These are phyloP conservation scores for Grallaria varia DNA, from an alignment of 2,113 vertebrate species.

Conservation along the genomic window DNA sequence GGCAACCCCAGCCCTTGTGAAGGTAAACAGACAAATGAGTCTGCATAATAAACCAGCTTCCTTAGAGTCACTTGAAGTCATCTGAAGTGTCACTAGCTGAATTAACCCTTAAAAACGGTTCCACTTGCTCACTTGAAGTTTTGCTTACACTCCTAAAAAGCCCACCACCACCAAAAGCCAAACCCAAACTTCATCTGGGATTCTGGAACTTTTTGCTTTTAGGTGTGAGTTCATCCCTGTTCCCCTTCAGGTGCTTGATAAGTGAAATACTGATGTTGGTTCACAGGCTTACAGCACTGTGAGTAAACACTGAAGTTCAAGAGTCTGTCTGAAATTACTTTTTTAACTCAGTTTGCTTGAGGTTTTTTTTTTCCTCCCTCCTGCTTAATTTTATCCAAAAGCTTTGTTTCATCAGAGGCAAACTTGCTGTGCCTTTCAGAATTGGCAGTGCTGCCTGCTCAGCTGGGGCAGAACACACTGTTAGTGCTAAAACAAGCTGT, in stretches of 20 bases:
- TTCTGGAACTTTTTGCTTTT: neutral
- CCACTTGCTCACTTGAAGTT: neutral
- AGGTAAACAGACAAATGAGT: neutral
- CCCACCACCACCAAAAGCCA: neutral
- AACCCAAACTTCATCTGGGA: neutral
- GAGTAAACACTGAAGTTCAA: neutral
- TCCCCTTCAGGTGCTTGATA: neutral
- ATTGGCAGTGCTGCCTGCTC: neutral
- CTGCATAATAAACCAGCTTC: neutral
- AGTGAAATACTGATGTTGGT: neutral
- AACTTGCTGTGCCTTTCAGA: neutral
- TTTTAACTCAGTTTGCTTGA: neutral
- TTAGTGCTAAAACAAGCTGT: neutral
- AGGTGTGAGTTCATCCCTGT: neutral
- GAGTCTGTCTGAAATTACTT: neutral
- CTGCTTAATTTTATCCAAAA: neutral
- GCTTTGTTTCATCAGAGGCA: neutral
- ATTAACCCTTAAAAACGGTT: neutral
- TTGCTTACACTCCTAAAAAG: neutral
- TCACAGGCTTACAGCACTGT: neutral
- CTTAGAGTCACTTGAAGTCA: neutral
- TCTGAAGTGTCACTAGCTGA: neutral
- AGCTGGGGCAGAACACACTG: neutral
- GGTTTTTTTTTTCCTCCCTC: accelerated
- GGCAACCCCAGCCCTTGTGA: neutral